phyloP scores from a whole-genome alignment of 2,797 vertebrate species.

The Amniataba percoides region DNA sequence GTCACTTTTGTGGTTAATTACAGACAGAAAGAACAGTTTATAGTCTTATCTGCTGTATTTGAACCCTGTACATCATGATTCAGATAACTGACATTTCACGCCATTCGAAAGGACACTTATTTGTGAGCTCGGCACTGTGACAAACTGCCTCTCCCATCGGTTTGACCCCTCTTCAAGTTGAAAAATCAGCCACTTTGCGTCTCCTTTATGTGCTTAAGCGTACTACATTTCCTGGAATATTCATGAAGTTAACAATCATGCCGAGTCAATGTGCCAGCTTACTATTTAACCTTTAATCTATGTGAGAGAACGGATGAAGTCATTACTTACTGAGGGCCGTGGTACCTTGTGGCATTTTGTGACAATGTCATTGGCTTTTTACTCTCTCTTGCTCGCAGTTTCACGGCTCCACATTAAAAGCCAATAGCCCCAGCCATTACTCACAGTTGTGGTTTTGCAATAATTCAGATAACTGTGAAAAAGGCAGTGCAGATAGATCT shows the following conservation, averaged over 20 bases:
- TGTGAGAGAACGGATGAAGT: slow-evolving; percentile 53
- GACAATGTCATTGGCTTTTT: slow-evolving; percentile 53
- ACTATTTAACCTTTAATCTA: slow-evolving; percentile 73
- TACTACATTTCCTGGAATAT: slow-evolving; percentile 60
- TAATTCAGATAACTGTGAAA: slow-evolving; percentile 51
- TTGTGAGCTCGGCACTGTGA: neutral
- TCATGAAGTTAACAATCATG: slow-evolving; percentile 52
- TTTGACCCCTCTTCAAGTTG: slow-evolving; percentile 28
- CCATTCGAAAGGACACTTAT: neutral
- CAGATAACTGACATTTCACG: neutral
- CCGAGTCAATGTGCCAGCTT: slow-evolving; percentile 53
- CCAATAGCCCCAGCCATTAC: slow-evolving; percentile 39
- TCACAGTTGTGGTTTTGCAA: slow-evolving; percentile 53
- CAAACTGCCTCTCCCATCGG: slow-evolving; percentile 15
- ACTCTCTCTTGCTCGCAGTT: slow-evolving; percentile 45
- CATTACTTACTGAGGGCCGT: slow-evolving; percentile 49
- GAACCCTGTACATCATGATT: neutral
- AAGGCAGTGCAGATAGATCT: slow-evolving; percentile 19
- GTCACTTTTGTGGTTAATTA: slow-evolving; percentile 5
- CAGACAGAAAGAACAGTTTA: neutral
- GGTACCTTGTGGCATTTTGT: slow-evolving; percentile 64
- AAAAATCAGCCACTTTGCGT: slow-evolving; percentile 30
- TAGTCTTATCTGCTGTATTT: neutral
- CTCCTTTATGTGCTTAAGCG: slow-evolving; percentile 39
- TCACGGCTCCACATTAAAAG: slow-evolving; percentile 64